These are phyloP conservation scores for Thelaira solivaga DNA, from an alignment of 2,888 invertebrate species.

Conservation along the genomic window DNA sequence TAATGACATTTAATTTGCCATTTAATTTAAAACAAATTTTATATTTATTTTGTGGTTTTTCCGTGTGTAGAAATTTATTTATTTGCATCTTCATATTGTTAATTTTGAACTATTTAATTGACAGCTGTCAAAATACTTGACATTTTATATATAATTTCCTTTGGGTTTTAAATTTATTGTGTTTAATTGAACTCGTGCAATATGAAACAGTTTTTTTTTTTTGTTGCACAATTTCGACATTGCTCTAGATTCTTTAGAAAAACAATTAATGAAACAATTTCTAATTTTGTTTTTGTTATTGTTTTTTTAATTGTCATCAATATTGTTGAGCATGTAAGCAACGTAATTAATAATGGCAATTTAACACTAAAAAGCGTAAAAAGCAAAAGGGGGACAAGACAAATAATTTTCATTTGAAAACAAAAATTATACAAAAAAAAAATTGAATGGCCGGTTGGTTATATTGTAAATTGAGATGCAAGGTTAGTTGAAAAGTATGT, in stretches of 20 bases:
- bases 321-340: constrained; percentile 33
- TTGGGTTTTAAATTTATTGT: constrained; percentile 28
- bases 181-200: constrained; percentile 19
- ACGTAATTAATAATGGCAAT: constrained; percentile 14
- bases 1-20: too few species aligned
- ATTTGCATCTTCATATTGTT: too few species aligned
- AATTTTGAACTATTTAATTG: constrained; percentile 31
- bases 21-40: too few species aligned
- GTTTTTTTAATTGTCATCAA: constrained; percentile 57
- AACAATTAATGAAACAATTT: neutral
- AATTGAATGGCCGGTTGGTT: too few species aligned
- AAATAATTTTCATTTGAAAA: too few species aligned
- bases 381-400: neutral
- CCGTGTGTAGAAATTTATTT: too few species aligned
- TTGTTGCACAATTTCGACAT: constrained; percentile 47
- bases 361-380: neutral
- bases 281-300: constrained; percentile 3
- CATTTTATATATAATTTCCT: constrained; percentile 46
- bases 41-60: too few species aligned
- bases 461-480: constrained; percentile 18
- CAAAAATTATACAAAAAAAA: too few species aligned
- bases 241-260: constrained; percentile 35
- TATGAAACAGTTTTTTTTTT: neutral
- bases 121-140: constrained; percentile 54
- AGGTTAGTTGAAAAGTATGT: neutral